Evolutionary conservation across 2,113 vertebrate species (phyloP), one percentile per base, ranked within the genome.

Genomic region (Butastur rufipennis): DNA sequence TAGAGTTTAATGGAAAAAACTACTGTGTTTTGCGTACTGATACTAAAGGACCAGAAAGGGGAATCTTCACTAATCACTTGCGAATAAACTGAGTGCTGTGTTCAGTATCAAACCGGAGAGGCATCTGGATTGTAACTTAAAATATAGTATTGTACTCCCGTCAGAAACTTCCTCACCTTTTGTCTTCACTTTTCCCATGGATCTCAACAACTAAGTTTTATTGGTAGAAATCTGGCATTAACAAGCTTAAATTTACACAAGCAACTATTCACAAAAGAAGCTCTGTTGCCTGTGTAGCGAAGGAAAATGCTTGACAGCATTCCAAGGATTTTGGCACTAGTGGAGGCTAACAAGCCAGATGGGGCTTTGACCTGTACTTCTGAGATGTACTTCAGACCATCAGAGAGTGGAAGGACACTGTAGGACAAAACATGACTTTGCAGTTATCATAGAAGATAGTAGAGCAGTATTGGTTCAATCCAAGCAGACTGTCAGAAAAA

Each of bases 391-490:
- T 67, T 86, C 47, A 68, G 67, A 29, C 18, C 34, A 59, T 34
- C 13, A 36, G 27, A 10, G 22, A 47, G 8, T 34, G 26, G 16
- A 47, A 9, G 18, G 5, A 82, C 26, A 3, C 20, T 52, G 27
- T 25, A 72, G 25, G 9, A 61, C 8, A 61, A 90, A 86, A 47
- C 5, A 34, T 16, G 23, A 12, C n/a, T 66, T 62, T 56, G 34
- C 17, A 56, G 29, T 56, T 79, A 47, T 53, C n/a, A 50, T 31
- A 81, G 10, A 59, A 61, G n/a, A 38, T 7, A 38, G 23, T 13
- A 40, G 31, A 67, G 22, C 7, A 3, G 1, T 45, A 50, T 63
- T 5, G 0, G 0, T 78, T 78, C 42, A 84, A 32, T 73, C 17
- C 13, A 77, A 81, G 42, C 8, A 59, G 22, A 16, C 43, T 73